Evolutionary conservation across 2,888 invertebrate genomes (phyloP).

Genomic region (Panopea generosa): DNA sequence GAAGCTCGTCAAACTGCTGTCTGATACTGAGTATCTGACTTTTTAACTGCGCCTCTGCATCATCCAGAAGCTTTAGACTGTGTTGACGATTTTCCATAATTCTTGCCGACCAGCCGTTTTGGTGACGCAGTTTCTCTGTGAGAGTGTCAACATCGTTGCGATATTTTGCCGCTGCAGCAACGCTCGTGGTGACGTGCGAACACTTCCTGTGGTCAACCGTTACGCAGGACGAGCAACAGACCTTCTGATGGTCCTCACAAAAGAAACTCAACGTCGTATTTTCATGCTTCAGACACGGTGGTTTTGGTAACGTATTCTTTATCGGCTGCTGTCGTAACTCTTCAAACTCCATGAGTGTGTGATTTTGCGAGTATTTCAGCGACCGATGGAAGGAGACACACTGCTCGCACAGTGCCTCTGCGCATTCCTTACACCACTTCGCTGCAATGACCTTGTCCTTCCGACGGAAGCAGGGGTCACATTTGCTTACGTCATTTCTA

Average conservation of each 20-base stretch:
- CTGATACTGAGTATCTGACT: slow-evolving; percentile 64
- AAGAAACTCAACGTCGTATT: slow-evolving; percentile 66
- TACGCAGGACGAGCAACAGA: slow-evolving; percentile 67
- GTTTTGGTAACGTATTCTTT: slow-evolving; percentile 60
- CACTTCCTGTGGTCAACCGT: slow-evolving; percentile 67
- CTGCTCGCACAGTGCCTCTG: slow-evolving; percentile 65
- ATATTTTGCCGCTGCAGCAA: slow-evolving; percentile 65
- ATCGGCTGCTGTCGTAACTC: slow-evolving; percentile 64
- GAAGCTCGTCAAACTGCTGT: slow-evolving; percentile 64
- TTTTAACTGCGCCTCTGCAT: slow-evolving; percentile 60
- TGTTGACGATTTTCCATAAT: slow-evolving; percentile 67
- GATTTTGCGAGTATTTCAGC: slow-evolving; percentile 66
- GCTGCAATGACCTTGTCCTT: slow-evolving; percentile 69
- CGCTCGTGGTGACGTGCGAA: slow-evolving; percentile 62
- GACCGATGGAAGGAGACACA: slow-evolving; percentile 66
- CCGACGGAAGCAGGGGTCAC: slow-evolving; percentile 66
- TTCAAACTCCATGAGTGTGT: slow-evolving; percentile 61
- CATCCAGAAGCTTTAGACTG: slow-evolving; percentile 60
- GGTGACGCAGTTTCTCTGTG: slow-evolving; percentile 63
- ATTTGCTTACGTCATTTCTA: slow-evolving; percentile 65
- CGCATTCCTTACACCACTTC: slow-evolving; percentile 69
- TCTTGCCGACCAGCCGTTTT: slow-evolving; percentile 65
- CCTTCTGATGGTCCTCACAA: slow-evolving; percentile 67
- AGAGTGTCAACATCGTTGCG: slow-evolving; percentile 59
- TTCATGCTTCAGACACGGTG: slow-evolving; percentile 65